Evolutionary conservation across 2,888 invertebrate species (phyloP).

Genomic region (Ennomos erosarius): DNA sequence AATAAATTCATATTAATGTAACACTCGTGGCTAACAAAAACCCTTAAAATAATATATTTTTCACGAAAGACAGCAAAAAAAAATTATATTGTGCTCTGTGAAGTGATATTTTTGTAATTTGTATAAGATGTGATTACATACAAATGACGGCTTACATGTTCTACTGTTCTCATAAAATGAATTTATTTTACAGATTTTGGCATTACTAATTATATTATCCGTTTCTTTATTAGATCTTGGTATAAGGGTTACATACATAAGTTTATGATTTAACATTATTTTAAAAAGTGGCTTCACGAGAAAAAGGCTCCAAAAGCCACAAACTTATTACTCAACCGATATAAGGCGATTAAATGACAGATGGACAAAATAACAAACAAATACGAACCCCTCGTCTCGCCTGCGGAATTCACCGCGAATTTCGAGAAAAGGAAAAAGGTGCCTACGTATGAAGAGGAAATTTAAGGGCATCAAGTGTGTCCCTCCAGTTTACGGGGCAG

Average conservation of each 20-base stretch:
- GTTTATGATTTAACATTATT: not conserved
- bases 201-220: no score
- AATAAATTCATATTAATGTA: constrained; percentile 42
- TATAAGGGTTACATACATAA: no score
- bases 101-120: no score
- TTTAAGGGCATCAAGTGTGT: constrained; percentile 54
- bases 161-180: no score
- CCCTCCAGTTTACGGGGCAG: constrained; percentile 43
- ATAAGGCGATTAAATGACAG: constrained; percentile 26
- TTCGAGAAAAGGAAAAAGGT: constrained; percentile 21
- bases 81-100: no score
- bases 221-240: no score
- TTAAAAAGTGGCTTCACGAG: not conserved
- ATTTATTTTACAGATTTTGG: no score
- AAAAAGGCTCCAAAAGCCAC: no score
- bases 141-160: no score
- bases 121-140: no score
- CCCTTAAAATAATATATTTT: constrained; percentile 2
- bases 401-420: constrained; percentile 3
- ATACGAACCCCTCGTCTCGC: constrained; percentile 24
- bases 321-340: not conserved
- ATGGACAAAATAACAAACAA: constrained; percentile 38
- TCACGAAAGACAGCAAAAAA: not conserved
- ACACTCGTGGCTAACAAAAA: not conserved
- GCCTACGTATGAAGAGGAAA: constrained; percentile 47